These are phyloP conservation scores for Tiliacea citrago DNA, from an alignment of 2,888 invertebrate genomes.

Conservation along the genomic window DNA sequence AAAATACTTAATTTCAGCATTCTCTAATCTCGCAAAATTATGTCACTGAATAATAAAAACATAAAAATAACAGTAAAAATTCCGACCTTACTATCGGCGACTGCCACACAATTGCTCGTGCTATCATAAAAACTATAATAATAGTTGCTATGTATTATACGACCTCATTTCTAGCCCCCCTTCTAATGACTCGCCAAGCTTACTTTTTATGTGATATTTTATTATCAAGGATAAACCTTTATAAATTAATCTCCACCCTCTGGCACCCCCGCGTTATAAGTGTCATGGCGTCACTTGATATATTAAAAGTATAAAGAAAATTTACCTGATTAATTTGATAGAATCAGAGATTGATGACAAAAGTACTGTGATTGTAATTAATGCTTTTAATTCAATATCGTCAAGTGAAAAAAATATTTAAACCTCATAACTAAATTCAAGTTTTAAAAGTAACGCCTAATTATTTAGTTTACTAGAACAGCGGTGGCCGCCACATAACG, in stretches of 20 bases:
- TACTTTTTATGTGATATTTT: constrained; percentile 57
- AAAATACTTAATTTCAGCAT: background rate
- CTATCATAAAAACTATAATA: constrained; percentile 31
- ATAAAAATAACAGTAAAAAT: constrained; percentile 19
- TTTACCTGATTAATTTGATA: constrained; percentile 1
- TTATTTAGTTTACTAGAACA: too few relatives aligned
- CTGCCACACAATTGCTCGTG: constrained; percentile 14
- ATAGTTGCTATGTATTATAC: constrained; percentile 34
- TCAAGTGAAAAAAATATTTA: too few relatives aligned
- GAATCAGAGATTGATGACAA: constrained; percentile 11
- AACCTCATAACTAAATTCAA: too few relatives aligned
- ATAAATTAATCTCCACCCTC: constrained; percentile 46
- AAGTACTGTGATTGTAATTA: background rate
- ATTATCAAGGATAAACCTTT: constrained; percentile 47
- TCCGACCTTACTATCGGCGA: constrained; percentile 11
- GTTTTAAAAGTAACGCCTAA: too few relatives aligned
- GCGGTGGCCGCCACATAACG: too few relatives aligned
- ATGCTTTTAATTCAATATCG: too few relatives aligned
- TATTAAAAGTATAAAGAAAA: constrained; percentile 27
- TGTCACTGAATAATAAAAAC: constrained; percentile 22
- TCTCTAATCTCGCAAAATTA: constrained; percentile 11
- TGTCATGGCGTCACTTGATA: constrained; percentile 29
- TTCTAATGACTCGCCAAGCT: constrained; percentile 38
- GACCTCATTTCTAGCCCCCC: constrained; percentile 33
- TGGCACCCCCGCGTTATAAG: constrained; percentile 18